A percentile compares a stretch with the other conserved stretches of the same genome.
Evolutionary conservation across 2,888 invertebrate species (phyloP).

Genomic region (Drosophila multiciliata): DNA sequence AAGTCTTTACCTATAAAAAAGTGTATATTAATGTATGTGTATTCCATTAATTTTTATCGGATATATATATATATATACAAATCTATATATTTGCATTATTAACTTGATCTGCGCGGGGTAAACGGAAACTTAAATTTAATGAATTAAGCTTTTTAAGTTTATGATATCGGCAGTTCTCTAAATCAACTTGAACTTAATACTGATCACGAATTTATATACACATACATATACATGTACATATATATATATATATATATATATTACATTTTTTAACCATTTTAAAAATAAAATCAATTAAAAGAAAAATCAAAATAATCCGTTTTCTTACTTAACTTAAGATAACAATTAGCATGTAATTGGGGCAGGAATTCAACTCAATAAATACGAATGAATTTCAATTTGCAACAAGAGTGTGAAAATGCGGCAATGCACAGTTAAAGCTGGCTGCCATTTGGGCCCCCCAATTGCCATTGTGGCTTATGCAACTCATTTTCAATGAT

Average conservation of each 20-base stretch:
- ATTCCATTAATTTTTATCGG: not conserved
- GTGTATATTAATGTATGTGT: not conserved
- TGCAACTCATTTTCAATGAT: constrained; percentile 68
- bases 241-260: not conserved
- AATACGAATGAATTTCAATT: not conserved
- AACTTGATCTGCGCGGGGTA: not conserved
- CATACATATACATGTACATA: not conserved
- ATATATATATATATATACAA: not conserved
- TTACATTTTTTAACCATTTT: not conserved
- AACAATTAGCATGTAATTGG: not conserved
- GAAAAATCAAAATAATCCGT: not conserved
- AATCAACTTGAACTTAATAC: not conserved
- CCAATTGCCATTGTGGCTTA: constrained; percentile 65
- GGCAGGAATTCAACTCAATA: not conserved
- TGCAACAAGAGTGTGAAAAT: constrained; percentile 25
- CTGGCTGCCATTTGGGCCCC: constrained; percentile 42
- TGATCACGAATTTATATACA: not conserved
- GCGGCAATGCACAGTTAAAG: constrained; percentile 28
- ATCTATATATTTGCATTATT: no score
- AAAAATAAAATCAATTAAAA: not conserved
- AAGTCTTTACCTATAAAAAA: not conserved
- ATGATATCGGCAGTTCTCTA: not conserved
- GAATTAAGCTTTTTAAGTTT: not conserved
- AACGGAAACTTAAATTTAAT: not conserved
- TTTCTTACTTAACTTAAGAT: not conserved